These are phyloP conservation scores for Plagodis pulveraria DNA, from an alignment of 2,888 invertebrate species.

Conservation along the genomic window DNA sequence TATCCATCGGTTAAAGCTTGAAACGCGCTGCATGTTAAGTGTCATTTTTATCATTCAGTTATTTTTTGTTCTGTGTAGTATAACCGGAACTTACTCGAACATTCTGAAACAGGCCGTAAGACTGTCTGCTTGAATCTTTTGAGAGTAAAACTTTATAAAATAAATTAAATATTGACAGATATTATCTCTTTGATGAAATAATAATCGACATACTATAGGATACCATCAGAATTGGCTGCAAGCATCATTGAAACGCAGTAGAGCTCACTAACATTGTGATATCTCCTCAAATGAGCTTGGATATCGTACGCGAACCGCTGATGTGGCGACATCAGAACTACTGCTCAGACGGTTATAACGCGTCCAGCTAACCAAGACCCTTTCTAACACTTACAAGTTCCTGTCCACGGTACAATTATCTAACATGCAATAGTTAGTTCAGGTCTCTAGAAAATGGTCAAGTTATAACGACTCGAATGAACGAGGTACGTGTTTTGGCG, in stretches of 20 bases:
- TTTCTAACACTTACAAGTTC: slow-evolving; percentile 41
- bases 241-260: slow-evolving; percentile 23
- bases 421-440: slow-evolving; percentile 2
- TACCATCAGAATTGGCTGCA: neutral
- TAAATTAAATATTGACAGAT: too few species aligned
- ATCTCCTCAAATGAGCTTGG: slow-evolving; percentile 63
- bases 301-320: slow-evolving; percentile 71
- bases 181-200: neutral
- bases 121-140: too few species aligned
- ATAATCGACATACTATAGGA: neutral
- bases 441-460: slow-evolving; percentile 44
- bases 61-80: too few species aligned
- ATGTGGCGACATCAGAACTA: slow-evolving; percentile 71
- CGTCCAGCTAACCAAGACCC: slow-evolving; percentile 61
- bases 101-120: too few species aligned
- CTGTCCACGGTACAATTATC: slow-evolving; percentile 24
- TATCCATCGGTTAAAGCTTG: too few species aligned
- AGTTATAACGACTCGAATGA: slow-evolving; percentile 70
- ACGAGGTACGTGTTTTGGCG: slow-evolving; percentile 81
- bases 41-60: too few species aligned
- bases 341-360: slow-evolving; percentile 67
- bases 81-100: too few species aligned
- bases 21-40: too few species aligned
- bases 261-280: slow-evolving; percentile 57
- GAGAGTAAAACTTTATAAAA: too few species aligned